Evolutionary conservation across 2,797 vertebrate genomes (phyloP), one percentile per base, ranked within the genome.

Genomic region (Phyllotis vaccarum): DNA sequence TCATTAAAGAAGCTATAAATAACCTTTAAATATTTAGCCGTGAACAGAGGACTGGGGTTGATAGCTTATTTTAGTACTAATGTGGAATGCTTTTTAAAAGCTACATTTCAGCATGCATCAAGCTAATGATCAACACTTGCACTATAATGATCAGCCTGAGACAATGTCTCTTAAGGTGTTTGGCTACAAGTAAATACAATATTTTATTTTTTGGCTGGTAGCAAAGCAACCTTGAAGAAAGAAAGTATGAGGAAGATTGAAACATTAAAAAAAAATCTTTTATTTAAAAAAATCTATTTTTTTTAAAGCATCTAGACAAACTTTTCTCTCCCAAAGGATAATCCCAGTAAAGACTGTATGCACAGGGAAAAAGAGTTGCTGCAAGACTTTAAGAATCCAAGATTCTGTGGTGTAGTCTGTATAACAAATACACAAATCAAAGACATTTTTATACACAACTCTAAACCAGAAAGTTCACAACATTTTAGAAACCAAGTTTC

Each of bases 1-100:
- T 98, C 98, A 98, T 98, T 98, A 98, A 98, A 98, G 98, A 97
- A 98, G 97, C 98, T 98, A 98, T 98, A 98, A 98, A 98, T 98
- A 98, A 98, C 98, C 98, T 98, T 98, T 98, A 98, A 98, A 98
- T 98, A 98, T 98, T 98, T 98, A 98, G 98, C 98, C 94, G 86
- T 98, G 98, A 98, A 98, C 97, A 98, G 98, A 98, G 98, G 98
- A 98, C 98, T 98, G 98, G 98, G 98, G 98, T 96, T 97, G 98
- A 98, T 98, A 98, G 98, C 98, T 98, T 98, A 98, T 98, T 98
- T 98, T 98, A 98, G 98, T 97, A 96, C 98, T 96, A 98, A 98
- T 96, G 97, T 98, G 98, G 98, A 98, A 98, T 96, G 98, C 96
- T 98, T 98, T 93, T 98, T 86, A 96, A 98, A 98, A 95, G 90